A percentile compares a stretch with the other conserved stretches of the same genome.
phyloP scores from a whole-genome alignment of 2,797 vertebrate genomes.

The Acipenser oxyrinchus region DNA sequence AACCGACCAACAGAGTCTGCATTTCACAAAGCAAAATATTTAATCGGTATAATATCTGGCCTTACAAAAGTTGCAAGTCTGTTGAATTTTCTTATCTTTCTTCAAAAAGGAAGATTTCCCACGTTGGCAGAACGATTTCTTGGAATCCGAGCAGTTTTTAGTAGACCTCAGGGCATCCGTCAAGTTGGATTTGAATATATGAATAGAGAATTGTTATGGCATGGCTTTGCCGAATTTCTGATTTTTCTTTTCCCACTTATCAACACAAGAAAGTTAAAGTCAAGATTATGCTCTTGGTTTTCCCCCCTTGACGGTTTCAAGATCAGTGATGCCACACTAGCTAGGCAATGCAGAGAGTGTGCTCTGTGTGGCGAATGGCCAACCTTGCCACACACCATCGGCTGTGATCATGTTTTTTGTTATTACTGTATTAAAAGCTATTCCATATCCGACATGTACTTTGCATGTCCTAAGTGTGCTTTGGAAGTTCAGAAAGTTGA shows the following conservation, averaged over 20 bases:
- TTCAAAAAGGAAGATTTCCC: conserved; percentile 68
- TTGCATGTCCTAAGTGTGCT: conserved; percentile 82
- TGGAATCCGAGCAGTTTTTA: conserved; percentile 73
- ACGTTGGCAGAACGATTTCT: conserved; percentile 76
- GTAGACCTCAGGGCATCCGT: conserved; percentile 56
- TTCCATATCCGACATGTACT: conserved; percentile 65
- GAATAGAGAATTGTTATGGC: conserved; percentile 94
- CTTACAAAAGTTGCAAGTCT: conserved; percentile 66
- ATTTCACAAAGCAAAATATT: conserved; percentile 52
- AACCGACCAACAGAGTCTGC: conserved; percentile 50
- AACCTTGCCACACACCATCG: conserved; percentile 84
- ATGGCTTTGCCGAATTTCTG: conserved; percentile 91
- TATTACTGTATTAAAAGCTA: conserved; percentile 92
- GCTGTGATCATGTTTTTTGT: conserved; percentile 86
- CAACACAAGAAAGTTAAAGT: conserved; percentile 73
- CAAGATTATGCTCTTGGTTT: conserved; percentile 51
- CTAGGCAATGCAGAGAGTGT: conserved; percentile 57
- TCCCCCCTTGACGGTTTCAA: conserved; percentile 36
- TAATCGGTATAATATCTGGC: conserved; percentile 53
- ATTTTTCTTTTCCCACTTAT: conserved; percentile 86
- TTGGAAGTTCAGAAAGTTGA: conserved; percentile 57
- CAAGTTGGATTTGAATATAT: conserved; percentile 83
- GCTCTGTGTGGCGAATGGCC: conserved; percentile 89
- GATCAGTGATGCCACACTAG: conserved; percentile 25
- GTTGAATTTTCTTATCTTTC: conserved; percentile 78